Evolutionary conservation across 2,888 invertebrate genomes (phyloP), one percentile per base, ranked within the genome.

Genomic region (Euclidia mi): DNA sequence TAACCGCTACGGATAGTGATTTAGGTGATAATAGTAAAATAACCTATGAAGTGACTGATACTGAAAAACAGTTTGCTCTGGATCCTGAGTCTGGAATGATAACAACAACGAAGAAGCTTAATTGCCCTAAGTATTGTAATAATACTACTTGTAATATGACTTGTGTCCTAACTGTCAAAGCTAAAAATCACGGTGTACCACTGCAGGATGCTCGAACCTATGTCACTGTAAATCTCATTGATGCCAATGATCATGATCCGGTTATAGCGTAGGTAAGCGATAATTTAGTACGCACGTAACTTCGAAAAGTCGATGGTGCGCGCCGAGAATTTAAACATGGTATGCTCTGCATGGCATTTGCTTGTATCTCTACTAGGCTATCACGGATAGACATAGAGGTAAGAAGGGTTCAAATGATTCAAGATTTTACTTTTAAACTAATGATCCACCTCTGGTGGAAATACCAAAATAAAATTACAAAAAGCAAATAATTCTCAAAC

Each of bases 161-260:
- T 82, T 99, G 99, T 90, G 98, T 99, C 40, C 97, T 99, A 79
- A 98, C 98, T 0, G 98, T 99, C 3, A 98, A 98, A 83, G 99
- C 99, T 0, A 95, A 98, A 65, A 99, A 99, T 92, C 98, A 98
- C 82, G 99, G 99, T 2, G 96, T 97, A 25, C 98, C 99, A 0
- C 94, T 98, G 42, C 98, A 98, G 88, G 98, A 98, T 88, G 98
- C 98, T 1, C 95, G 98, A 52, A 98, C 99, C 2, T 98, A 98
- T 88, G 98, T 99, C 20, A 98, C 98, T 41, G 98, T 99, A 2
- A 98, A 98, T 91, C 95, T 98, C 42, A 95, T 98, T 60, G 98
- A 98, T 85, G 98, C 98, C 28, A 99, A 99, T 88, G 98, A 98
- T 92, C 98, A 99, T 87, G 98, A 98, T 89, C 98, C 98, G 3